Evolutionary conservation across 2,888 invertebrate genomes (phyloP).

Genomic region (Junonia oenone): DNA sequence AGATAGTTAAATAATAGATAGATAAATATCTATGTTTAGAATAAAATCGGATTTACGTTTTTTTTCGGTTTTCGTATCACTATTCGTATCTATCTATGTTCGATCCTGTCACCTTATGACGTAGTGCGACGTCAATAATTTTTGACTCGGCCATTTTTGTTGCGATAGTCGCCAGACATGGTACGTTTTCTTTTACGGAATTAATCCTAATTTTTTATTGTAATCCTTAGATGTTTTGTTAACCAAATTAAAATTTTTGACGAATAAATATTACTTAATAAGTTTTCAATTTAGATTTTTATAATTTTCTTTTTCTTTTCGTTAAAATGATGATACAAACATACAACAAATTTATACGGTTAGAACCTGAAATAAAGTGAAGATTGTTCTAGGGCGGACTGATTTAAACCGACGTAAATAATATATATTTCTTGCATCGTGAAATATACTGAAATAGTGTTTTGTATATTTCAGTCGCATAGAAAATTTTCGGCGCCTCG

Average conservation of each 20-base stretch:
- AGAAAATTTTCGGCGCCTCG: slow-evolving; percentile 99
- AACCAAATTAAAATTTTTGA: too few relatives aligned
- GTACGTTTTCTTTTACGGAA: slow-evolving; percentile 39
- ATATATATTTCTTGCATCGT: background rate
- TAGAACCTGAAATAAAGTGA: slow-evolving; percentile 84
- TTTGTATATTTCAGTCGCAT: slow-evolving; percentile 89
- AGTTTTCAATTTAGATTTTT: too few relatives aligned
- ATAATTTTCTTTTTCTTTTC: background rate
- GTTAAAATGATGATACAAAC: slow-evolving; percentile 82
- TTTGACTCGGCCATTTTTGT: slow-evolving; percentile 64
- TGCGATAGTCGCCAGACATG: slow-evolving; percentile 62
- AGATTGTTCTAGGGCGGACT: slow-evolving; percentile 89
- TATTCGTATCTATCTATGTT: too few relatives aligned
- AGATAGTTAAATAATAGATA: too few relatives aligned
- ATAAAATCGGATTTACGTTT: too few relatives aligned
- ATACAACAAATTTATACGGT: slow-evolving; percentile 80
- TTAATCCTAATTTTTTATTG: background rate
- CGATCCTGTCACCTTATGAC: background rate
- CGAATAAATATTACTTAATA: too few relatives aligned
- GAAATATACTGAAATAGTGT: background rate
- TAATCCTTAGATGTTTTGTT: too few relatives aligned
- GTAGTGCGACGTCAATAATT: background rate
- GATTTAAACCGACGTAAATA: slow-evolving; percentile 46
- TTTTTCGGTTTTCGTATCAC: too few relatives aligned
- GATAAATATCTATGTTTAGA: too few relatives aligned